Evolutionary conservation across 1,140 invertebrate genomes (phyloP).

Genomic region (Delia radicum): DNA sequence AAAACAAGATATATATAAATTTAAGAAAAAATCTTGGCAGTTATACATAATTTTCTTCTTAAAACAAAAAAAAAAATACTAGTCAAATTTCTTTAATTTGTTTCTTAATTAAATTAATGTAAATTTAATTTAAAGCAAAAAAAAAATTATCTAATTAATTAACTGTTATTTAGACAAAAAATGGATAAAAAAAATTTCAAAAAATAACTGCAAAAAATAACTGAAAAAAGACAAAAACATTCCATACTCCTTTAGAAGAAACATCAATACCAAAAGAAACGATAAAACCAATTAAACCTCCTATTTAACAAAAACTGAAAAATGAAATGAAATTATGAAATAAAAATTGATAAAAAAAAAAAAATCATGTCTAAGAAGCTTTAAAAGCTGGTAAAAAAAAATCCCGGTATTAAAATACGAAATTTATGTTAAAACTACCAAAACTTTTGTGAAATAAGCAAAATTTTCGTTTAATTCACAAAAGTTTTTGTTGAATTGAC

Average conservation of each 20-base stretch:
- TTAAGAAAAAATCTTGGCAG: background rate
- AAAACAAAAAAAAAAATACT: background rate
- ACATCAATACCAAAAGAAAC: background rate
- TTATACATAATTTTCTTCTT: too few relatives aligned
- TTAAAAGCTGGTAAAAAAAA: background rate
- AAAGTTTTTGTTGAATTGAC: background rate
- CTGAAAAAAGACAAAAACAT: background rate
- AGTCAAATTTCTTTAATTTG: background rate
- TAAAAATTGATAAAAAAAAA: constrained; percentile 8
- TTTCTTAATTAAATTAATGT: background rate
- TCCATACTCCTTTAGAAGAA: background rate
- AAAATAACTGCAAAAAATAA: background rate
- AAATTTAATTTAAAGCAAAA: background rate
- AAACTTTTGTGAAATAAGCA: too few relatives aligned
- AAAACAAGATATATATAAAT: background rate
- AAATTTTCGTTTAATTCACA: too few relatives aligned
- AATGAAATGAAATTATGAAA: background rate
- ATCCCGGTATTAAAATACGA: background rate
- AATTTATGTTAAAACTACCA: too few relatives aligned
- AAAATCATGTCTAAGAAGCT: background rate
- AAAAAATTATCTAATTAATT: too few relatives aligned
- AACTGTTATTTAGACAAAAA: constrained; percentile 7
- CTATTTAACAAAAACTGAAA: background rate
- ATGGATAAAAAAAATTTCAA: background rate
- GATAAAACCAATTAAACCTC: constrained; percentile 15